Evolutionary conservation across 2,888 invertebrate genomes (phyloP).

Genomic region (Lasioglossum marginatum): DNA sequence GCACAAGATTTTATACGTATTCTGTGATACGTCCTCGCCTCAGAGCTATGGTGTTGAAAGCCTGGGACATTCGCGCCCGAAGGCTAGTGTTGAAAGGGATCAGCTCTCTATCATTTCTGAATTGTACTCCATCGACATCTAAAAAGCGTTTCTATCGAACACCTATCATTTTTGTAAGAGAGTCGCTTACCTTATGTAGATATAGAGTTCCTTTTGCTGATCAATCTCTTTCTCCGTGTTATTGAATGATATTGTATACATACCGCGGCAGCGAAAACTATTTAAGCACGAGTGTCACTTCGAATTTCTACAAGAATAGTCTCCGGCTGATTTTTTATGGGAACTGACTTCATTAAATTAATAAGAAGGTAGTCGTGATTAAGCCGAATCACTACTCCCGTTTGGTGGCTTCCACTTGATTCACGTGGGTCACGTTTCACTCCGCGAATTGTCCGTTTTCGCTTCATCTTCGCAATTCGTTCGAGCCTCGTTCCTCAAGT

Average conservation of each 20-base stretch:
- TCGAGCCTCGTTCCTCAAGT: neutral
- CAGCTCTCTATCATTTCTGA: slow-evolving; percentile 1
- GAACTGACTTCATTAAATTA: slow-evolving; percentile 54
- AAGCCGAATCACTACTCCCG: neutral
- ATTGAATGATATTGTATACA: neutral
- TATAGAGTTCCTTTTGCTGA: neutral
- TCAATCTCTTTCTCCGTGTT: neutral
- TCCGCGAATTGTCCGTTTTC: slow-evolving; percentile 58
- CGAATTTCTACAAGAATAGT: neutral
- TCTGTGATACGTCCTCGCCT: neutral
- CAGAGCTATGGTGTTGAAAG: neutral
- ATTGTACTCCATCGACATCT: neutral
- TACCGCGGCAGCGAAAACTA: neutral
- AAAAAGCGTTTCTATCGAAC: neutral
- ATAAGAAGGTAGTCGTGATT: slow-evolving; percentile 34
- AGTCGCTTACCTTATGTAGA: neutral
- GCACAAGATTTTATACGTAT: slow-evolving; percentile 22
- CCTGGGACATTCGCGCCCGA: neutral
- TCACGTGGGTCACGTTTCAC: slow-evolving; percentile 69
- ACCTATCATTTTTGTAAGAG: neutral
- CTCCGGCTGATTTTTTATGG: slow-evolving; percentile 10
- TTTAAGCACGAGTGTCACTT: neutral
- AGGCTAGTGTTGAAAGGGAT: neutral
- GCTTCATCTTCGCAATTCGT: slow-evolving; percentile 20
- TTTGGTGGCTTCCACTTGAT: slow-evolving; percentile 35